phyloP scores from a whole-genome alignment of 1,140 invertebrate genomes.

The Pachyrhynchus sulphureomaculatus region DNA sequence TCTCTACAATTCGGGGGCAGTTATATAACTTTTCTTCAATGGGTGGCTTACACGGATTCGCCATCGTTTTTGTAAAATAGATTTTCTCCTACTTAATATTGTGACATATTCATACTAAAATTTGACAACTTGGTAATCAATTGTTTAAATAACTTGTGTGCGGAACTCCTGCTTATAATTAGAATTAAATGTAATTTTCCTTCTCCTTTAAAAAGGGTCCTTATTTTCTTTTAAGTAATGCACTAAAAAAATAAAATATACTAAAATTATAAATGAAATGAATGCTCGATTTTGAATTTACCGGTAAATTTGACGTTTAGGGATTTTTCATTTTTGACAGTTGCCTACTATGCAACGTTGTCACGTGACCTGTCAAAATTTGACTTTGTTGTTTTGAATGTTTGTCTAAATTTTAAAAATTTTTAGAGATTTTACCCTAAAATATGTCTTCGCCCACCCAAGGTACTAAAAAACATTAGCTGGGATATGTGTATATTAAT shows the following conservation, averaged over 20 bases:
- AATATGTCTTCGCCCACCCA: conserved; percentile 22
- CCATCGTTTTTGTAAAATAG: conserved; percentile 32
- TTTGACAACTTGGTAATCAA: conserved; percentile 29
- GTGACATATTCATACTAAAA: conserved; percentile 32
- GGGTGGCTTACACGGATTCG: conserved; percentile 32
- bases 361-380: conserved; percentile 42
- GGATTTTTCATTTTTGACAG: conserved; percentile 15
- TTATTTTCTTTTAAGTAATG: neutral
- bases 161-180: neutral
- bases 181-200: neutral
- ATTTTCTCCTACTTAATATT: conserved; percentile 23
- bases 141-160: conserved; percentile 25
- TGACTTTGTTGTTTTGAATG: conserved; percentile 44
- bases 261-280: neutral
- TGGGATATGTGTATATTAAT: neutral
- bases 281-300: conserved; percentile 5
- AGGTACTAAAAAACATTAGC: conserved; percentile 4
- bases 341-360: conserved; percentile 30
- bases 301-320: conserved; percentile 6
- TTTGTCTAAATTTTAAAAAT: conserved; percentile 34
- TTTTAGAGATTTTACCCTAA: conserved; percentile 30
- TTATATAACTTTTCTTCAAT: conserved; percentile 35
- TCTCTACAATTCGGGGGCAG: conserved; percentile 23
- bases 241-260: conserved; percentile 2
- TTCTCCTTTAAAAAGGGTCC: neutral